Evolutionary conservation across 2,113 vertebrate genomes (phyloP).

Genomic region (Plotosus lineatus): DNA sequence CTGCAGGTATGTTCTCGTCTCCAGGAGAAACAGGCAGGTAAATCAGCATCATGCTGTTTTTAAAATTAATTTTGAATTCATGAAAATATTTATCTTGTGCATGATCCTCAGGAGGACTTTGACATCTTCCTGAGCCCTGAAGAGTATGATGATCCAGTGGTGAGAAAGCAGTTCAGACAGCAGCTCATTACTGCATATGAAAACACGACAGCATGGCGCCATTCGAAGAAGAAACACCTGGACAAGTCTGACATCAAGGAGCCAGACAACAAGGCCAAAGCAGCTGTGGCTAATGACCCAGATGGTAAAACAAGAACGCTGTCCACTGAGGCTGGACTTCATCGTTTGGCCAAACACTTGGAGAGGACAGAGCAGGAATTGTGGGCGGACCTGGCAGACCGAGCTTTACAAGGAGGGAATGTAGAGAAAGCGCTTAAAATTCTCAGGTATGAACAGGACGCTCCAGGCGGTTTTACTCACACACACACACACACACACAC

Average conservation of each 20-base stretch:
- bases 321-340: slow-evolving; percentile 71
- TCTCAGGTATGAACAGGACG: slow-evolving; percentile 75
- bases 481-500: no score
- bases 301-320: slow-evolving; percentile 62
- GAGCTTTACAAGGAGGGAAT: slow-evolving; percentile 77
- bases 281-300: slow-evolving; percentile 56
- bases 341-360: slow-evolving; percentile 79
- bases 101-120: slow-evolving; percentile 81
- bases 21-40: not conserved
- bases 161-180: slow-evolving; percentile 78
- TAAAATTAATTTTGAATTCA: not conserved
- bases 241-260: slow-evolving; percentile 25
- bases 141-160: slow-evolving; percentile 75
- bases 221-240: slow-evolving; percentile 37
- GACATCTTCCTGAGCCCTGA: slow-evolving; percentile 83
- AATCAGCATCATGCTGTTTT: not conserved
- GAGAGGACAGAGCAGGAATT: slow-evolving; percentile 78
- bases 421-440: slow-evolving; percentile 80
- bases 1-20: slow-evolving; percentile 77
- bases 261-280: slow-evolving; percentile 35
- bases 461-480: not conserved
- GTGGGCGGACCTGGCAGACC: slow-evolving; percentile 78
- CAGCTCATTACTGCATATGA: slow-evolving; percentile 79
- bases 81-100: not conserved
- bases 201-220: slow-evolving; percentile 58